These are phyloP conservation scores for Siphlonurus alternatus DNA, from an alignment of 2,888 invertebrate genomes.

Conservation along the genomic window DNA sequence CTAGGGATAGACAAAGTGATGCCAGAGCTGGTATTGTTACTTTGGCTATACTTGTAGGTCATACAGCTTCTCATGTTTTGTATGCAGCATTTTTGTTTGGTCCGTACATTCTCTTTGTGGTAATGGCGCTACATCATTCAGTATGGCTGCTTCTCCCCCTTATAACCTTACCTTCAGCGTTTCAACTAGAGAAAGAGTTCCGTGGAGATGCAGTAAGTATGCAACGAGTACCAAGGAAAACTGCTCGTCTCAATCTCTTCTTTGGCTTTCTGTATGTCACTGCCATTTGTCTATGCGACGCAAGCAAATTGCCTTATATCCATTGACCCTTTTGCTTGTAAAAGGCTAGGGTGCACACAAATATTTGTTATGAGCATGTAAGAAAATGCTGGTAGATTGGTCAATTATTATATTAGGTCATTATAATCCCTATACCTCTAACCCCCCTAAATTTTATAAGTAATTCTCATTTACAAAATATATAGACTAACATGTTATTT, in stretches of 20 bases:
- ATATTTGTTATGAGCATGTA: slow-evolving; percentile 10
- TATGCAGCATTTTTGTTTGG: slow-evolving; percentile 80
- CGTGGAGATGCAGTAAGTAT: slow-evolving; percentile 53
- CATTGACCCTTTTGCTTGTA: slow-evolving; percentile 17
- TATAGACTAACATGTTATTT: no score
- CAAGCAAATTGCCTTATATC: slow-evolving; percentile 14
- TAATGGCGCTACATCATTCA: slow-evolving; percentile 68
- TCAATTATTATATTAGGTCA: neutral
- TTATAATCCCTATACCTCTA: no score
- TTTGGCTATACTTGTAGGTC: slow-evolving; percentile 82
- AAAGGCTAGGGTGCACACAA: slow-evolving; percentile 14
- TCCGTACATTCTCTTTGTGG: slow-evolving; percentile 79
- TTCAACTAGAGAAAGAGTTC: slow-evolving; percentile 78
- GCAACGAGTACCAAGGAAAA: slow-evolving; percentile 67
- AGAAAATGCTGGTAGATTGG: neutral
- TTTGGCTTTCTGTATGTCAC: slow-evolving; percentile 81
- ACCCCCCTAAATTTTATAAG: no score
- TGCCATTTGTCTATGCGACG: slow-evolving; percentile 42
- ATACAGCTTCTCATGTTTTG: slow-evolving; percentile 76
- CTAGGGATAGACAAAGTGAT: slow-evolving; percentile 78
- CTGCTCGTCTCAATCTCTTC: slow-evolving; percentile 78
- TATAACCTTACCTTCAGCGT: slow-evolving; percentile 72
- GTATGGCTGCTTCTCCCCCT: slow-evolving; percentile 79
- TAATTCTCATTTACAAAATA: no score
- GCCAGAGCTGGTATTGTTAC: slow-evolving; percentile 84